A percentile compares a stretch with the other conserved stretches of the same genome.
Evolutionary conservation across 2,797 vertebrate species (phyloP).

Genomic region (Cheirogaleus major): DNA sequence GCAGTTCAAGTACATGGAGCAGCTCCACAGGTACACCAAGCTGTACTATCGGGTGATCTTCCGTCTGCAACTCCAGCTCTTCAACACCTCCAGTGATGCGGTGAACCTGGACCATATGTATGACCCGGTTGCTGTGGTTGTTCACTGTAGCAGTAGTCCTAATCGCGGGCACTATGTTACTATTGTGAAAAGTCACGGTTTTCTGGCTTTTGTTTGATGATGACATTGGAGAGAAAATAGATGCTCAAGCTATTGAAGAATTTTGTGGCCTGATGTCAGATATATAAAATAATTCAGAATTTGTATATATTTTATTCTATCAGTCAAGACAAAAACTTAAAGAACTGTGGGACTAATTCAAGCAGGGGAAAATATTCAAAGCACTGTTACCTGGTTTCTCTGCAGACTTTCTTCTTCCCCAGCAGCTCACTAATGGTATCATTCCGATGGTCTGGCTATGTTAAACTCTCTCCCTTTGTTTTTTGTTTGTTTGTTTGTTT

Average conservation of each 20-base stretch:
- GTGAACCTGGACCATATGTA: conserved; percentile 98
- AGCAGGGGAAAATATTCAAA: not conserved
- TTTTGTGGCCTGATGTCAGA: conserved; percentile 99
- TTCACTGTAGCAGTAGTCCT: conserved; percentile 97
- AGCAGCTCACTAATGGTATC: not conserved
- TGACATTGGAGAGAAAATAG: conserved; percentile 99
- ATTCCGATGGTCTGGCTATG: conserved; percentile 51
- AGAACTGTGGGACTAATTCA: conserved; percentile 61
- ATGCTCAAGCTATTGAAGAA: conserved; percentile 98
- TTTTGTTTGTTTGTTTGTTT: conserved; percentile 70
- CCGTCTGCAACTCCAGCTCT: conserved; percentile 95
- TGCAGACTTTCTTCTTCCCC: conserved; percentile 57
- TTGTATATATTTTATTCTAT: conserved; percentile 99
- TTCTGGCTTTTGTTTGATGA: conserved; percentile 98
- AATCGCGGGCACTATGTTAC: conserved; percentile 98
- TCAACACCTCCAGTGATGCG: conserved; percentile 96
- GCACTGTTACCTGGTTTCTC: conserved; percentile 64
- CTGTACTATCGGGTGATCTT: conserved; percentile 97
- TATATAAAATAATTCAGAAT: conserved; percentile 99
- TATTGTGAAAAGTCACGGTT: conserved; percentile 98
- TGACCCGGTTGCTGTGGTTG: conserved; percentile 96
- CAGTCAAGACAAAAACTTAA: conserved; percentile 96
- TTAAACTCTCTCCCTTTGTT: conserved; percentile 26
- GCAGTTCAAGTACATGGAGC: conserved; percentile 99
- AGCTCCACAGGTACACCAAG: conserved; percentile 97